Evolutionary conservation across 2,113 vertebrate species (phyloP).

Genomic region (Hippocampus barbouri): DNA sequence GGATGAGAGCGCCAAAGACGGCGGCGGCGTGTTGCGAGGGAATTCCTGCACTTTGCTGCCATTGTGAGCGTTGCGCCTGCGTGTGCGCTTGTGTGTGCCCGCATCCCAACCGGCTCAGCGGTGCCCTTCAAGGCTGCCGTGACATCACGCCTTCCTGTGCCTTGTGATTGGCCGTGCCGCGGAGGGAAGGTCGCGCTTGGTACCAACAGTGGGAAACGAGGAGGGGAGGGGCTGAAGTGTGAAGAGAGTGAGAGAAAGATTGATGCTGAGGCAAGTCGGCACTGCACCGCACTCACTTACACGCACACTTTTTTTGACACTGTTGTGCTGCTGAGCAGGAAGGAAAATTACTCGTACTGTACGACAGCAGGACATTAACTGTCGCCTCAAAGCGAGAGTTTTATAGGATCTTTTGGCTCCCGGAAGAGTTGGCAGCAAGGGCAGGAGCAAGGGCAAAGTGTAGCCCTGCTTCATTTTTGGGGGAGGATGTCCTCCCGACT

Average conservation of each 20-base stretch:
- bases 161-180: conserved; percentile 56
- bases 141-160: conserved; percentile 63
- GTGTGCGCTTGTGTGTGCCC: background rate
- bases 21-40: conserved; percentile 38
- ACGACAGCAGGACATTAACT: conserved; percentile 50
- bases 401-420: conserved; percentile 33
- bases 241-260: conserved; percentile 54
- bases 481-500: conserved; percentile 51
- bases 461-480: conserved; percentile 30
- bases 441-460: conserved; percentile 62
- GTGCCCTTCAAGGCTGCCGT: conserved; percentile 46
- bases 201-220: conserved; percentile 52
- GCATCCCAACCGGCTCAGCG: conserved; percentile 51
- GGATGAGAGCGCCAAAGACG: conserved; percentile 30
- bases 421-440: conserved; percentile 51
- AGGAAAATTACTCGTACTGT: conserved; percentile 57
- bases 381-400: conserved; percentile 56
- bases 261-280: conserved; percentile 62
- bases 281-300: conserved; percentile 49
- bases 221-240: conserved; percentile 39
- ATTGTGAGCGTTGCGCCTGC: conserved; percentile 11
- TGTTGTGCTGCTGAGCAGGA: conserved; percentile 63
- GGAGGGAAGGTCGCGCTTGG: conserved; percentile 59
- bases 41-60: conserved; percentile 55
- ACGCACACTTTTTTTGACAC: conserved; percentile 33